Evolutionary conservation across 2,888 invertebrate genomes (phyloP).

Genomic region (Drosophila macrothrix): DNA sequence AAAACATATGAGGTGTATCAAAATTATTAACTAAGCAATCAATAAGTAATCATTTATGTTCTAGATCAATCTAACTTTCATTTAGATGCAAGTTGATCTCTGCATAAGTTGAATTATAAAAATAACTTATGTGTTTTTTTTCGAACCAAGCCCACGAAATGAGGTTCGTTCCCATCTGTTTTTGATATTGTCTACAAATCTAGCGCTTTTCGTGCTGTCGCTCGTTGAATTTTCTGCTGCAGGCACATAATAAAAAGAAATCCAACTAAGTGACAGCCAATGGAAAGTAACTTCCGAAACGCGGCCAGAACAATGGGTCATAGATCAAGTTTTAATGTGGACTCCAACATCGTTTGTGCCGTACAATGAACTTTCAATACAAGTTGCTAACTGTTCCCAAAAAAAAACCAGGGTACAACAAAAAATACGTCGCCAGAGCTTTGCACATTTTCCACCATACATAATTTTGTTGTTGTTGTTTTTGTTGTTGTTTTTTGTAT

Average conservation of each 20-base stretch:
- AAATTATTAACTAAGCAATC: neutral
- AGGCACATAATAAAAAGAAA: slow-evolving; percentile 36
- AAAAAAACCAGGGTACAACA: neutral
- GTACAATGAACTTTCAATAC: slow-evolving; percentile 77
- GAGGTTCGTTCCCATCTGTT: neutral
- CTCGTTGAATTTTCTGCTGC: neutral
- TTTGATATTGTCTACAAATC: slow-evolving; percentile 19
- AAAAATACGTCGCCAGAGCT: slow-evolving; percentile 11
- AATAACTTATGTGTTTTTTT: neutral
- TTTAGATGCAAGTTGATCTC: neutral
- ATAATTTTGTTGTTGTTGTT: neutral
- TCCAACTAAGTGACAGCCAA: slow-evolving; percentile 51
- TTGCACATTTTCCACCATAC: slow-evolving; percentile 34
- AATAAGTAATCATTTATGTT: neutral
- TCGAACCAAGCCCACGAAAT: neutral
- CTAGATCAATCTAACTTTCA: neutral
- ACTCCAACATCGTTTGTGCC: slow-evolving; percentile 48
- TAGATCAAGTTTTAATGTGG: slow-evolving; percentile 76
- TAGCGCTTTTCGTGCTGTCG: neutral
- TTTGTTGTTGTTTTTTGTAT: neutral
- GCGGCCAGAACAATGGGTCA: slow-evolving; percentile 74
- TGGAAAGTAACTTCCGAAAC: slow-evolving; percentile 63
- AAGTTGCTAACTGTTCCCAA: slow-evolving; percentile 50
- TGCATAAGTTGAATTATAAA: neutral
- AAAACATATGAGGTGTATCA: neutral